phyloP scores from a whole-genome alignment of 2,113 vertebrate genomes.

The Ploceus nigricollis region DNA sequence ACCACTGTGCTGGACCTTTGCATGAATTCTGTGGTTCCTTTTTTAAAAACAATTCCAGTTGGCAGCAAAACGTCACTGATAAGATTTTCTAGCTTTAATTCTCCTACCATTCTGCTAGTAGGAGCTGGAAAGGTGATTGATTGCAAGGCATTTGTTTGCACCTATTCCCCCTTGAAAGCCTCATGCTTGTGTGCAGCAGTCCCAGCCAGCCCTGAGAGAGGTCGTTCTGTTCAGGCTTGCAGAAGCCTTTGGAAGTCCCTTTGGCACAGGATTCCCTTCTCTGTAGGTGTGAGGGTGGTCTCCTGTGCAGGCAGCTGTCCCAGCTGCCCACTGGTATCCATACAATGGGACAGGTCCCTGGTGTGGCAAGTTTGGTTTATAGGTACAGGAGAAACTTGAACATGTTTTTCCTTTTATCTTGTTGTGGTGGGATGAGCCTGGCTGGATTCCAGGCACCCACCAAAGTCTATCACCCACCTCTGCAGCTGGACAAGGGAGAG shows the following conservation, averaged over 20 bases:
- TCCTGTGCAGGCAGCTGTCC: neutral
- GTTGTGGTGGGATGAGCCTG: neutral
- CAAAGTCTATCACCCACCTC: neutral
- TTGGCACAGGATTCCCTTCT: neutral
- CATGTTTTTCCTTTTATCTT: neutral
- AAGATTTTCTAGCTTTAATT: neutral
- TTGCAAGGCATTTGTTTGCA: neutral
- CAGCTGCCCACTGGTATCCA: neutral
- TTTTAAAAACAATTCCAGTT: neutral
- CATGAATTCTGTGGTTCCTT: neutral
- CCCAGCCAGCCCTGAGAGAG: neutral
- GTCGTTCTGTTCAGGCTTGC: neutral
- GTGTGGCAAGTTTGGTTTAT: neutral
- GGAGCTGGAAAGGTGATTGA: neutral
- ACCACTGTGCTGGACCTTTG: neutral
- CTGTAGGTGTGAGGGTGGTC: neutral
- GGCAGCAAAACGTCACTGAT: neutral
- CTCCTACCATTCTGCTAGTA: neutral
- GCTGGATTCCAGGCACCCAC: neutral
- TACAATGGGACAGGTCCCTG: neutral
- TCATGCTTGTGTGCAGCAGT: fast-evolving
- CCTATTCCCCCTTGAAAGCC: neutral
- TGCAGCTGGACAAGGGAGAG: neutral
- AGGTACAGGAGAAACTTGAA: neutral
- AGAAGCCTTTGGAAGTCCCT: neutral